Evolutionary conservation across 2,113 vertebrate species (phyloP), one percentile per base, ranked within the genome.

Genomic region (Podilymbus podiceps): DNA sequence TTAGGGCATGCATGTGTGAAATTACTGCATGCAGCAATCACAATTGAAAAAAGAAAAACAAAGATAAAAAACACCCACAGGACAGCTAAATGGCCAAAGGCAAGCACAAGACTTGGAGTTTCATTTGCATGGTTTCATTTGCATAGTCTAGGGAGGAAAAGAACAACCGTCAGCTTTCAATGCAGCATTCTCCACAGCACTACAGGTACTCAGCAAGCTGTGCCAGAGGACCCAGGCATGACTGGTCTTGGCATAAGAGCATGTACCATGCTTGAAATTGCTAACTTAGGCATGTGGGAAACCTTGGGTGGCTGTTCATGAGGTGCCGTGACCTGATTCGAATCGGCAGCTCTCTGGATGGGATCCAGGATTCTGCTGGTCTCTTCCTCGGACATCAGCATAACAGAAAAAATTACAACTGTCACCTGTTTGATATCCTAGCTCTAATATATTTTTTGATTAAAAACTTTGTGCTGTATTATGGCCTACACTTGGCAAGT

Each of bases 1-100:
- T 85, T 91, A 96, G 67, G 86, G 66, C 62, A 88, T 19, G 62
- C 81, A 90, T 80, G 71, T 71, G 62, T 82, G 91, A 93, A 94
- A 94, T 89, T 93, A 91, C 66, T 85, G 53, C 27, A 78, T 60
- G 49, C 16, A 85, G 56, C 47, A 75, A 63, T 35, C 46, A 78
- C 52, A 85, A 60, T 50, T 33, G 23, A 64, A 64, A 47, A 42
- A 91, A 20, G 4, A 42, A 81, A 86, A 72, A 79, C 13, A 30
- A 86, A 81, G 55, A 44, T 52, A 46, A 81, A 89, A 84, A 59
- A 0, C 9, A 73, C n/a, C 69, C 60, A 73, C 12, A 89, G 58
- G 44, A 89, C 18, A 82, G 35, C n/a, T 88, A 82, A 78, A 93
- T 28, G 49, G 23, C 49, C 66, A 89, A 72, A 82, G 46, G 49